phyloP scores from a whole-genome alignment of 2,113 vertebrate species.

The Drymodes brunneopygia region DNA sequence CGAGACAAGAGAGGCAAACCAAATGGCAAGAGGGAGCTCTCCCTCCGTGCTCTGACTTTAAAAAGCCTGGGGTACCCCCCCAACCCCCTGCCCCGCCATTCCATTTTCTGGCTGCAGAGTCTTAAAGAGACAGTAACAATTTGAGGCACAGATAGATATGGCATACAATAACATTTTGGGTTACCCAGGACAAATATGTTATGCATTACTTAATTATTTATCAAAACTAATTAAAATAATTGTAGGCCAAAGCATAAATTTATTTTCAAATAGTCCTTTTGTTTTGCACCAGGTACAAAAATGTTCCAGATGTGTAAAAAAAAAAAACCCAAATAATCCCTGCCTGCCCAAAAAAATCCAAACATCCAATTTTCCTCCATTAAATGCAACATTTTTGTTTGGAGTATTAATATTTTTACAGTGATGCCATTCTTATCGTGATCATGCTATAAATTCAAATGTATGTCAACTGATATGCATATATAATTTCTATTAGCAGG shows the following conservation, averaged over 20 bases:
- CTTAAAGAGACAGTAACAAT: not conserved
- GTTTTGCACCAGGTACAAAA: slow-evolving; percentile 29
- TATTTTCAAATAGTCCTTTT: slow-evolving; percentile 64
- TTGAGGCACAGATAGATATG: not conserved
- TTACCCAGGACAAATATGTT: slow-evolving; percentile 68
- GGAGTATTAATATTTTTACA: not conserved
- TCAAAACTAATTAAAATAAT: slow-evolving; percentile 86
- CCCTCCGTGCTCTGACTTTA: not conserved
- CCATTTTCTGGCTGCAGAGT: not conserved
- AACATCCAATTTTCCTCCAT: not conserved
- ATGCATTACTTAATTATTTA: slow-evolving; percentile 89
- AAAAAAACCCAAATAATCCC: not conserved
- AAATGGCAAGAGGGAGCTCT: not conserved
- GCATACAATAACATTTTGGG: not conserved
- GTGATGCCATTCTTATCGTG: not conserved
- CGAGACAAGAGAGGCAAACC: not conserved
- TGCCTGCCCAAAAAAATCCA: not conserved
- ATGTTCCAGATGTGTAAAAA: slow-evolving; percentile 1
- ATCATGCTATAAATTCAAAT: not conserved
- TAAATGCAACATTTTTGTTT: slow-evolving; percentile 4
- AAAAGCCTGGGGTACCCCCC: not conserved
- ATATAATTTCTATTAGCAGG: not conserved
- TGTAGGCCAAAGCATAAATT: slow-evolving; percentile 70
- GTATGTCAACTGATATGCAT: not conserved
- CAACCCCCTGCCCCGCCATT: not conserved